phyloP scores from a whole-genome alignment of 35 echinoderm and acorn worm genomes.

The Hemicentrotus pulcherrimus region DNA sequence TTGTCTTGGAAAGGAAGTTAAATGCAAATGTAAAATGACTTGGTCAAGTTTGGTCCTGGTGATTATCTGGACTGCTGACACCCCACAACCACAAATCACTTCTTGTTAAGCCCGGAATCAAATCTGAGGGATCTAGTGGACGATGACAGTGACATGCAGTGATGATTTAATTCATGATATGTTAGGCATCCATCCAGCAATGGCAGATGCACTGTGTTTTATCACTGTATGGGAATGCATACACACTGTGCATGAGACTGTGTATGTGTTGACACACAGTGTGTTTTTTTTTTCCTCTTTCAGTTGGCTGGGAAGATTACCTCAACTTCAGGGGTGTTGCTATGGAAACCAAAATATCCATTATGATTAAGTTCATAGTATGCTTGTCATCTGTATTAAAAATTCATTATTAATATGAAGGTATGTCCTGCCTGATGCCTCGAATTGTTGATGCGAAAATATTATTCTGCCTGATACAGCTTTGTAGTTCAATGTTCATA shows the following conservation, averaged over 20 bases:
- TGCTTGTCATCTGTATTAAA: neutral
- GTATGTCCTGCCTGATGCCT: neutral
- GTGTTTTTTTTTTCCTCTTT: neutral
- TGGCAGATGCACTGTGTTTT: neutral
- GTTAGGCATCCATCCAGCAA: neutral
- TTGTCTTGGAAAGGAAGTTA: no score
- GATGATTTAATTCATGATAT: conserved; percentile 43
- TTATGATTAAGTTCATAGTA: neutral
- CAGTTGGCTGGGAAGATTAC: neutral
- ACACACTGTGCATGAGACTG: neutral
- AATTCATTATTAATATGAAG: neutral
- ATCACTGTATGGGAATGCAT: neutral
- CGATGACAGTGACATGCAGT: conserved; percentile 26
- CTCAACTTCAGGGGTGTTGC: neutral
- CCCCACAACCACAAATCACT: neutral
- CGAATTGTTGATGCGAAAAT: neutral
- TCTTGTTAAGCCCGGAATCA: neutral
- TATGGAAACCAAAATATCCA: neutral
- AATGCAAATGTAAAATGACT: no score
- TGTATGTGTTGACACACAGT: neutral
- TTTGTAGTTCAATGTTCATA: no score
- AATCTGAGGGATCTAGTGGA: neutral
- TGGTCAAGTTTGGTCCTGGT: no score
- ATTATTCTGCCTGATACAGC: neutral
- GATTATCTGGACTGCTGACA: no score